Conservation (phyloP, 2,113 vertebrate genomes). For the Lampris incognitus region DNA sequence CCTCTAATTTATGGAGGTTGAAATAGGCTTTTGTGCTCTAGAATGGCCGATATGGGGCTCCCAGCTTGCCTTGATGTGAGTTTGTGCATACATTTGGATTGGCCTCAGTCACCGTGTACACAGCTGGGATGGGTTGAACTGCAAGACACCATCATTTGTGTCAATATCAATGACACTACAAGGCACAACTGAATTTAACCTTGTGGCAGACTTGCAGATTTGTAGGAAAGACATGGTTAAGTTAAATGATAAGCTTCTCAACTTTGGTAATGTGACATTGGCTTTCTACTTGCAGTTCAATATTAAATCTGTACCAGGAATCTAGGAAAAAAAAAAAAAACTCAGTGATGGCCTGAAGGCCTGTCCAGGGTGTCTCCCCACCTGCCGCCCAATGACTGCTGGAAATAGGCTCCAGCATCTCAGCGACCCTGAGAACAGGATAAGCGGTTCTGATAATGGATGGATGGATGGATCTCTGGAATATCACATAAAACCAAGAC, state of each 20-base stretch:
- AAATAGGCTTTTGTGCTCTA: constrained; percentile 59
- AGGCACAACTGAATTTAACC: constrained; percentile 37
- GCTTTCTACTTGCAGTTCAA: constrained; percentile 14
- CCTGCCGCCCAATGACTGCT: too few relatives aligned
- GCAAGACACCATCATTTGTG: constrained; percentile 63
- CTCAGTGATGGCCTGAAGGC: too few relatives aligned
- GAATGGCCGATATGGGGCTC: constrained; percentile 65
- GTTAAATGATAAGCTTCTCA: constrained; percentile 16
- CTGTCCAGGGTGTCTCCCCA: too few relatives aligned
- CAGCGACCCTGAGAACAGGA: too few relatives aligned
- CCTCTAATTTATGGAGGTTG: constrained; percentile 50
- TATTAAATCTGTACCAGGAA: constrained; percentile 14
- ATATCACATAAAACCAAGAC: too few relatives aligned
- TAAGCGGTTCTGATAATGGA: too few relatives aligned
- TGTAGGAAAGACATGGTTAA: background rate
- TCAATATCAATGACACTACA: constrained; percentile 60
- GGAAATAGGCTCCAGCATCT: too few relatives aligned
- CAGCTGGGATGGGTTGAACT: constrained; percentile 71
- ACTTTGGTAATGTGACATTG: constrained; percentile 43
- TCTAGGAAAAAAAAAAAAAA: constrained; percentile 13
- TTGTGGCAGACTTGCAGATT: constrained; percentile 41
- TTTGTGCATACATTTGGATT: constrained; percentile 66
- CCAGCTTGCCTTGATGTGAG: constrained; percentile 57
- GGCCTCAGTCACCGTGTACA: constrained; percentile 73
- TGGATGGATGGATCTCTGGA: too few relatives aligned